These are phyloP conservation scores for Apamea monoglypha DNA, from an alignment of 2,888 invertebrate genomes.

Conservation along the genomic window DNA sequence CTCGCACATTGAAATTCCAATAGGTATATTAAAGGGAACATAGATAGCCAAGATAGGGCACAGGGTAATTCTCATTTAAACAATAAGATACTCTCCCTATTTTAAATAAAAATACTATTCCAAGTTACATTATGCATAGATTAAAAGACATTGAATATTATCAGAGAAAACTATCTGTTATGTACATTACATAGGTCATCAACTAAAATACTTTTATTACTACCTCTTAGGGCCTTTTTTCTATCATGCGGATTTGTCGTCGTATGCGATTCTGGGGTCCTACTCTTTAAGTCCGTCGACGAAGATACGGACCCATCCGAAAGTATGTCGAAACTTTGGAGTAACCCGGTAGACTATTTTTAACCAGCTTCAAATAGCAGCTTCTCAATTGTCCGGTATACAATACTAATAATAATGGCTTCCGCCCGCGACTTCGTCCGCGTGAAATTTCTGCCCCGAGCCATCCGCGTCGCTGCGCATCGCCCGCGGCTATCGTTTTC, in stretches of 20 bases:
- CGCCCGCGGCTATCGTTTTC: background rate
- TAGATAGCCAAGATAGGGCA: slow-evolving; percentile 56
- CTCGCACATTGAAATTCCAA: slow-evolving; percentile 35
- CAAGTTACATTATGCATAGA: slow-evolving; percentile 29
- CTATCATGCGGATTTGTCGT: background rate
- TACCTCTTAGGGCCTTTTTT: background rate
- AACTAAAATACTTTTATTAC: background rate
- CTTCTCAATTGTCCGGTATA: background rate
- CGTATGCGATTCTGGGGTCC: no score
- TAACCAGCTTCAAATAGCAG: background rate
- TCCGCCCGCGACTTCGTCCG: background rate
- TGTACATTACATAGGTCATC: background rate
- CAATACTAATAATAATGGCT: background rate
- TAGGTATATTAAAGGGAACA: slow-evolving; percentile 31
- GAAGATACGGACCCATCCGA: background rate
- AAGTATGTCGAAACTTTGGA: background rate
- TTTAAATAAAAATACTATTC: slow-evolving; percentile 11
- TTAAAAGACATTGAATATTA: slow-evolving; percentile 26
- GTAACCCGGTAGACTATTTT: background rate
- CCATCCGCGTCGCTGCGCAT: background rate
- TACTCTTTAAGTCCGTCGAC: background rate
- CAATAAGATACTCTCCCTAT: slow-evolving; percentile 20
- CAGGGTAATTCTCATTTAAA: slow-evolving; percentile 59
- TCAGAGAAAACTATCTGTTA: slow-evolving; percentile 16
- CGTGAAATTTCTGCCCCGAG: background rate